Evolutionary conservation across 2,888 invertebrate species (phyloP).

Genomic region (Arctia plantaginis): DNA sequence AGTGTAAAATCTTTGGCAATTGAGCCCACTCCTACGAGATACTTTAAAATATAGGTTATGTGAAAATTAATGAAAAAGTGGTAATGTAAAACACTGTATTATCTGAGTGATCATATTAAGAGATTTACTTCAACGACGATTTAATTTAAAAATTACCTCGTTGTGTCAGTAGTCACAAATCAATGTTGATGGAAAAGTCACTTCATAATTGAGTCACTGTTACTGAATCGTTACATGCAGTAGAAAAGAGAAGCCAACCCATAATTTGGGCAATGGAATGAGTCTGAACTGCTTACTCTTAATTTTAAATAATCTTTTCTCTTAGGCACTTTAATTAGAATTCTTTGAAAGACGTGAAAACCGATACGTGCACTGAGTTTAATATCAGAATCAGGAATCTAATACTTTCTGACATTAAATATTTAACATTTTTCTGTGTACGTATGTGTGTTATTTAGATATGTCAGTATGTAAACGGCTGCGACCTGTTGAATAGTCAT

Average conservation of each 20-base stretch:
- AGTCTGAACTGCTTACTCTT: not conserved
- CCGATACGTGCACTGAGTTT: slow-evolving; percentile 30
- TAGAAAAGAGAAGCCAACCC: not conserved
- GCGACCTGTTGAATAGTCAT: slow-evolving; percentile 74
- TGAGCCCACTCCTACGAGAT: not conserved
- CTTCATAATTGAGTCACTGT: too few species aligned
- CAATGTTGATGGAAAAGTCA: too few species aligned
- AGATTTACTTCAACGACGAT: too few species aligned
- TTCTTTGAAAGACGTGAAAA: slow-evolving; percentile 25
- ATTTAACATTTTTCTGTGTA: slow-evolving; percentile 40
- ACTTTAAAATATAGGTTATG: not conserved
- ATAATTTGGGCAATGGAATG: too few species aligned
- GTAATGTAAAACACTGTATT: not conserved
- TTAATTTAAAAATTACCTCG: not conserved
- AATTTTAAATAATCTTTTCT: slow-evolving; percentile 9
- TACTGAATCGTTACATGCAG: too few species aligned
- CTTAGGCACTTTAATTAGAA: not conserved
- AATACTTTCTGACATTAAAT: slow-evolving; percentile 46
- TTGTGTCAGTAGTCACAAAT: not conserved
- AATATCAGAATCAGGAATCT: slow-evolving; percentile 32
- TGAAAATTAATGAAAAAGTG: too few species aligned
- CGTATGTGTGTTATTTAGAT: slow-evolving; percentile 46
- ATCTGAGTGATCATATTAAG: not conserved
- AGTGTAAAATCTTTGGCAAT: not conserved
- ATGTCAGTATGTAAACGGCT: slow-evolving; percentile 61